These are phyloP conservation scores for Chelon labrosus DNA, from an alignment of 2,797 vertebrate genomes.

Conservation along the genomic window DNA sequence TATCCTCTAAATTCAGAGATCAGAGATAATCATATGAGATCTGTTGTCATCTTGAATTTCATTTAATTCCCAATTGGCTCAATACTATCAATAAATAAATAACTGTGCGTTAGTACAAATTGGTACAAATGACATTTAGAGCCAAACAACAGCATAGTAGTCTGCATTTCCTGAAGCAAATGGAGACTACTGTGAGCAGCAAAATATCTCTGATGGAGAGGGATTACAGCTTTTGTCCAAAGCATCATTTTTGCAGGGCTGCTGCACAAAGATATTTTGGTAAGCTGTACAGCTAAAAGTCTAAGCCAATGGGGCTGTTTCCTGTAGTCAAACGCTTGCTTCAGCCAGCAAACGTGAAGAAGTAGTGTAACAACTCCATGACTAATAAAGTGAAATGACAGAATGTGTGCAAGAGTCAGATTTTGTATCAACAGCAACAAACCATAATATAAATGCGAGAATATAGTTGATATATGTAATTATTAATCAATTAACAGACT, in stretches of 20 bases:
- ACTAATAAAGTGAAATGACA: conserved; percentile 78
- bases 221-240: conserved; percentile 42
- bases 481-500: no score
- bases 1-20: conserved; percentile 49
- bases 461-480: no score
- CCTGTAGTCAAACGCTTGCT: conserved; percentile 89
- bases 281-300: conserved; percentile 48
- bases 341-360: conserved; percentile 83
- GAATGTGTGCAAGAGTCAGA: conserved; percentile 59
- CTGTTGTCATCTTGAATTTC: conserved; percentile 18
- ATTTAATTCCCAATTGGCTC: conserved; percentile 22
- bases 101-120: background rate
- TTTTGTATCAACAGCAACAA: conserved; percentile 28
- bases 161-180: background rate
- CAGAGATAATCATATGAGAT: conserved; percentile 56
- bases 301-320: conserved; percentile 67
- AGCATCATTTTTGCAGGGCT: conserved; percentile 50
- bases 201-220: conserved; percentile 44
- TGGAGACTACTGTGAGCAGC: conserved; percentile 15
- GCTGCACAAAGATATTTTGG: conserved; percentile 58
- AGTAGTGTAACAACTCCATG: conserved; percentile 77
- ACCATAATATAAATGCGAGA: conserved; percentile 1
- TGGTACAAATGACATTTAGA: conserved; percentile 6
- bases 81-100: background rate
- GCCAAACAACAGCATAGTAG: background rate